Conservation (phyloP, 2,888 invertebrate genomes). For the Sphaerolaimus hirsutus region DNA sequence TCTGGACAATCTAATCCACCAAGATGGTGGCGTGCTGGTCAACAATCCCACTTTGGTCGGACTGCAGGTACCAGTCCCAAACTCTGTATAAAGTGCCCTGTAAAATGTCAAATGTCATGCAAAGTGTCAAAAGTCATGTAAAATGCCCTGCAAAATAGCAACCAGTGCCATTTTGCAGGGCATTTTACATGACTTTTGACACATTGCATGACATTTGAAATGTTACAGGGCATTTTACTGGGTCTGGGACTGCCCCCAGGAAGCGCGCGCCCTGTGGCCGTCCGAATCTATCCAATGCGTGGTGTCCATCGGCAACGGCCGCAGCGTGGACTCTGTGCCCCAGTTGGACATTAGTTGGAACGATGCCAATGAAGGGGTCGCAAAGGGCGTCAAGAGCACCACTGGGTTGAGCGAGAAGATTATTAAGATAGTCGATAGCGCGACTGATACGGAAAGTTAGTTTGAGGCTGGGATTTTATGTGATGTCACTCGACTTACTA, state of each 20-base stretch:
- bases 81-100: too few relatives aligned
- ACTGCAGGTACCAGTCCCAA: too few relatives aligned
- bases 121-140: too few relatives aligned
- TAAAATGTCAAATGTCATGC: too few relatives aligned
- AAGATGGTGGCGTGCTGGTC: slow-evolving; percentile 57
- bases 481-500: too few relatives aligned
- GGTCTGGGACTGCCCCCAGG: too few relatives aligned
- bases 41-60: slow-evolving; percentile 73
- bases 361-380: not conserved
- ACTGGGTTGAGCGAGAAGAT: slow-evolving; percentile 53
- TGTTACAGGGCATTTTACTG: too few relatives aligned
- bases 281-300: slow-evolving; percentile 47
- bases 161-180: too few relatives aligned
- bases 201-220: too few relatives aligned
- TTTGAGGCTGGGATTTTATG: too few relatives aligned
- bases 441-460: slow-evolving; percentile 59
- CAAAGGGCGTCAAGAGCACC: not conserved
- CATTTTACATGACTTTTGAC: too few relatives aligned
- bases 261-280: slow-evolving; percentile 59
- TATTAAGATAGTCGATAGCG: slow-evolving; percentile 53
- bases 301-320: slow-evolving; percentile 47
- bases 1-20: slow-evolving; percentile 25
- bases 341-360: not conserved
- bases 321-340: not conserved
- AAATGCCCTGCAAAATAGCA: too few relatives aligned